Evolutionary conservation across 1,140 invertebrate species (phyloP), one percentile per base, ranked within the genome.

Genomic region (Diorhabda elongata): DNA sequence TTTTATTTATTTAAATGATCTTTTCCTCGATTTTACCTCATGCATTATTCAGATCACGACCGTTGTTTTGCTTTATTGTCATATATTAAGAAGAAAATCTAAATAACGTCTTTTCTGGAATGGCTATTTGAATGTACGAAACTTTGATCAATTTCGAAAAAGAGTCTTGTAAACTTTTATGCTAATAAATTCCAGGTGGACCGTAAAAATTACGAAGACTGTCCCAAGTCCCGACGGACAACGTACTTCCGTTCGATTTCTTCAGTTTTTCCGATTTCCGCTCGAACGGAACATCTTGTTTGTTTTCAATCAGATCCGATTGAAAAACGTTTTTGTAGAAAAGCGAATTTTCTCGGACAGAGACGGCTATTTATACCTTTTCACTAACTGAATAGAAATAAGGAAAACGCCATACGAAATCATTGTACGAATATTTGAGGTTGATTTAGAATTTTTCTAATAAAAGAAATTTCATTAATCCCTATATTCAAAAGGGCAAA

Each of bases 101-200:
- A 52, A 52, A 52, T 52, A n/a, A 52, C n/a, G 47, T 52, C 47
- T 52, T 52, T 52, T 52, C 47, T 8, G 47, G 47, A 52, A 52
- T 4, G 47, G 47, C n/a, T n/a, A n/a, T 52, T 52, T n/a, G 47
- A n/a, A 52, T 52, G 47, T 52, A 52, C 47, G 65, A 69, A 64
- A 62, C 61, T 44, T 43, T 62, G 42, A 62, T 69, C 62, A 69
- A 64, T 69, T 47, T 56, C 4, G 44, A 69, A 60, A 44, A 59
- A 69, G 58, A 68, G 57, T 68, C 65, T 64, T 64, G 57, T 45
- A 41, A 62, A 62, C 61, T 62, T 44, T 62, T 62, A 62, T 62
- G 61, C 61, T 62, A 62, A 62, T 62, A 62, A 42, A 62, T 62
- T 62, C 61, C 61, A 44, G n/a, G 61, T 11, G 44, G 61, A 62